phyloP scores from a whole-genome alignment of 1,140 invertebrate species.

The Spodoptera litura region DNA sequence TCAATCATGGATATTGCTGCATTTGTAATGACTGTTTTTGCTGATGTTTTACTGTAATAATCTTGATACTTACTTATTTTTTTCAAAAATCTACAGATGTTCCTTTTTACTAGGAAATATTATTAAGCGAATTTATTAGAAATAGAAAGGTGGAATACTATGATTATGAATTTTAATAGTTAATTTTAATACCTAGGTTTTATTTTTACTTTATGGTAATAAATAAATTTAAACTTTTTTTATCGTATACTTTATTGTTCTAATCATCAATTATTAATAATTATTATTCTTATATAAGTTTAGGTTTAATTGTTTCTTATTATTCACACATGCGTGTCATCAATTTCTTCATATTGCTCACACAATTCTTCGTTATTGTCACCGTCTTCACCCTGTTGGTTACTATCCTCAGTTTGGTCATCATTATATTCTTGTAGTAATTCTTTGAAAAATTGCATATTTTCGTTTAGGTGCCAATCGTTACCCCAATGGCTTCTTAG shows the following conservation, averaged over 20 bases:
- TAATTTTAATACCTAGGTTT: too few relatives aligned
- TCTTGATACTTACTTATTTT: not conserved
- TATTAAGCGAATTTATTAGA: too few relatives aligned
- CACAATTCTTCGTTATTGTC: not conserved
- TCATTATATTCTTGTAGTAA: not conserved
- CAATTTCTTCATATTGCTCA: not conserved
- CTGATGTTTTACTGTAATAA: not conserved
- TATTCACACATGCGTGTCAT: slow-evolving; percentile 1
- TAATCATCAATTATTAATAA: too few relatives aligned
- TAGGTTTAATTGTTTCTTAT: not conserved
- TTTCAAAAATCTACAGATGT: too few relatives aligned
- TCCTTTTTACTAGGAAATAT: too few relatives aligned
- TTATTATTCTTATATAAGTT: too few relatives aligned
- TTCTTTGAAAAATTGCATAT: not conserved
- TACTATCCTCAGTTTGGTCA: not conserved
- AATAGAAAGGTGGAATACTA: too few relatives aligned
- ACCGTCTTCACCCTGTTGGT: not conserved
- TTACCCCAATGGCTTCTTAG: too few relatives aligned
- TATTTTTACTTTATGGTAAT: too few relatives aligned
- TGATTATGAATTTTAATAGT: too few relatives aligned
- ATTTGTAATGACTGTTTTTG: not conserved
- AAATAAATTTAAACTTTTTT: too few relatives aligned
- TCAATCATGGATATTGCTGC: not conserved
- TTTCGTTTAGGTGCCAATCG: not conserved
- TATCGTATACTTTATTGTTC: too few relatives aligned